A percentile compares a stretch with the other conserved stretches of the same genome.
These are phyloP conservation scores for Holotrichia oblita DNA, from an alignment of 1,140 invertebrate species.

Conservation along the genomic window DNA sequence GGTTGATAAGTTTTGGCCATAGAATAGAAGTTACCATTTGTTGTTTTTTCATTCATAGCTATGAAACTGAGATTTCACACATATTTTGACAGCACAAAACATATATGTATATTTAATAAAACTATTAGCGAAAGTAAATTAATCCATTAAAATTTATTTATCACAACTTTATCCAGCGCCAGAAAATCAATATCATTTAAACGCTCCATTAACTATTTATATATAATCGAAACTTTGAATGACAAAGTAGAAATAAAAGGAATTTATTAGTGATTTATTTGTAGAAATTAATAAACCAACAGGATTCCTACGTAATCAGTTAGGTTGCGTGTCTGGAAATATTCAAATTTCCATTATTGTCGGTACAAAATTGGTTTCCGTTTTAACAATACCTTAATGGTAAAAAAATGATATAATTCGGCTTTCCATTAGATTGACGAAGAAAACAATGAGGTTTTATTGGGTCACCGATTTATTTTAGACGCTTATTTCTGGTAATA, in stretches of 20 bases:
- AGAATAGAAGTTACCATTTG: too few relatives aligned
- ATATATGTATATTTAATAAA: too few relatives aligned
- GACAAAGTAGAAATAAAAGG: background rate
- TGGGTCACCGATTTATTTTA: background rate
- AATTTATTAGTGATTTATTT: slow-evolving; percentile 9
- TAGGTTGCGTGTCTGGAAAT: background rate
- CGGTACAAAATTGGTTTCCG: background rate
- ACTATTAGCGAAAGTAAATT: too few relatives aligned
- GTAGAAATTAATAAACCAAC: background rate
- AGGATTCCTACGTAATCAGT: background rate
- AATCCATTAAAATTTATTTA: too few relatives aligned
- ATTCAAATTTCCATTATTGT: slow-evolving; percentile 23
- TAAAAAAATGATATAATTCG: background rate
- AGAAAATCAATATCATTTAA: too few relatives aligned
- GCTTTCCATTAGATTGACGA: slow-evolving; percentile 6
- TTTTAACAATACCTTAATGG: slow-evolving; percentile 2
- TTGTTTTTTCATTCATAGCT: too few relatives aligned
- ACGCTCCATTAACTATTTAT: too few relatives aligned
- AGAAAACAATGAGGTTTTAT: background rate
- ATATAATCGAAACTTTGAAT: background rate
- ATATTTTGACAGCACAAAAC: too few relatives aligned
- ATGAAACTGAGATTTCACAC: too few relatives aligned
- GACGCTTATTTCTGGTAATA: slow-evolving; percentile 16
- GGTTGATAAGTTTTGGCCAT: too few relatives aligned
- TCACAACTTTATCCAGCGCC: too few relatives aligned